phyloP scores from a whole-genome alignment of 2,113 vertebrate genomes.

The Gila orcuttii region DNA sequence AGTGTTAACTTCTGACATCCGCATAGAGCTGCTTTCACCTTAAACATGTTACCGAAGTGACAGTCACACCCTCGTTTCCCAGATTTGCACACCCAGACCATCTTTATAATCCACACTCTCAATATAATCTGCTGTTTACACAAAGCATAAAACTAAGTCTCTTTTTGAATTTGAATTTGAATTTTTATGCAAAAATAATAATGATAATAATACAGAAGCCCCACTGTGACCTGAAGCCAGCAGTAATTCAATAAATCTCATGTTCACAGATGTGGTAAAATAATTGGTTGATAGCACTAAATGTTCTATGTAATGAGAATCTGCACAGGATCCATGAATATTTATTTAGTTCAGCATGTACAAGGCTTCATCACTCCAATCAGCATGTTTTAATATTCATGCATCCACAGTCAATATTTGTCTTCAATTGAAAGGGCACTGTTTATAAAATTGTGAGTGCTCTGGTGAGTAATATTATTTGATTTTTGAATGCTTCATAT shows the following conservation, averaged over 20 bases:
- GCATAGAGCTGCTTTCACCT: background rate
- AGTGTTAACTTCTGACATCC: conserved; percentile 10
- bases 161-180: no score
- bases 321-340: conserved; percentile 12
- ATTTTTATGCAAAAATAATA: background rate
- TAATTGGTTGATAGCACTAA: conserved; percentile 33
- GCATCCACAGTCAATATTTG: background rate
- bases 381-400: conserved; percentile 32
- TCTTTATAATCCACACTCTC: background rate
- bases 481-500: background rate
- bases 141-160: conserved; percentile 2
- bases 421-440: background rate
- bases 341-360: conserved; percentile 24
- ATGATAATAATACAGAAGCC: background rate
- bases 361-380: conserved; percentile 16
- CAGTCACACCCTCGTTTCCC: conserved; percentile 8
- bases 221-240: background rate
- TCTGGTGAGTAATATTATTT: background rate
- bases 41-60: conserved; percentile 39
- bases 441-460: background rate
- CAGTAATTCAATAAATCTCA: conserved; percentile 9
- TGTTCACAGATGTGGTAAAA: background rate
- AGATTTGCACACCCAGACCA: no score
- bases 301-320: conserved; percentile 14
- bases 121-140: background rate